These are phyloP conservation scores for Drosophila kanapiae DNA, from an alignment of 1,140 invertebrate genomes.

Conservation along the genomic window DNA sequence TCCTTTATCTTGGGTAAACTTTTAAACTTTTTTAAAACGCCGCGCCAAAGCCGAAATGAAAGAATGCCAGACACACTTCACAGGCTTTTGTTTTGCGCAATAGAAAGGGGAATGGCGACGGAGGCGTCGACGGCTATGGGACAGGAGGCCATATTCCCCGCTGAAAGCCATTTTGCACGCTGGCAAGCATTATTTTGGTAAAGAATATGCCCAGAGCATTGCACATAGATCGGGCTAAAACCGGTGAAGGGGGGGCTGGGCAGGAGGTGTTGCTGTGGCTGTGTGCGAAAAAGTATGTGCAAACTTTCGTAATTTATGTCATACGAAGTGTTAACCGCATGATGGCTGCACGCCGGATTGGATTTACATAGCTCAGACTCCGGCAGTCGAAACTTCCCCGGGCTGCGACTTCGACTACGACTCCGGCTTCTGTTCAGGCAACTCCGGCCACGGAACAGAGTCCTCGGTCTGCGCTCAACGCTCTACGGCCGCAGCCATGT, in stretches of 20 bases:
- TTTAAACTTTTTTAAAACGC: slow-evolving; percentile 79
- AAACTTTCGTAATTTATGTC: slow-evolving; percentile 84
- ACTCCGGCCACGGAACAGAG: slow-evolving; percentile 17
- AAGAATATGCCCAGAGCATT: slow-evolving; percentile 72
- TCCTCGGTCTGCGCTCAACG: slow-evolving; percentile 9
- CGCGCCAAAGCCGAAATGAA: slow-evolving; percentile 66
- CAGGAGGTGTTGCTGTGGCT: slow-evolving; percentile 34
- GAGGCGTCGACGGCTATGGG: neutral
- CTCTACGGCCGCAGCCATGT: slow-evolving; percentile 26
- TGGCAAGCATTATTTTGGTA: slow-evolving; percentile 66
- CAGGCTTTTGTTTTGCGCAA: slow-evolving; percentile 58
- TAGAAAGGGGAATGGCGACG: slow-evolving; percentile 9
- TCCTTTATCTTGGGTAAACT: slow-evolving; percentile 79
- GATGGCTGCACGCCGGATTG: slow-evolving; percentile 83
- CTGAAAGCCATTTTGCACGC: slow-evolving; percentile 76
- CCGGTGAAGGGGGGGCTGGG: neutral
- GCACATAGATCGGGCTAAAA: slow-evolving; percentile 51
- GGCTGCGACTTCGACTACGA: slow-evolving; percentile 2
- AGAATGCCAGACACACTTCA: slow-evolving; percentile 74
- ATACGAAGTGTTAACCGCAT: slow-evolving; percentile 83
- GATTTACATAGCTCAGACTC: slow-evolving; percentile 80
- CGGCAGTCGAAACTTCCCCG: slow-evolving; percentile 64
- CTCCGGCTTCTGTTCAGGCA: slow-evolving; percentile 15
- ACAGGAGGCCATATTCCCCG: slow-evolving; percentile 32
- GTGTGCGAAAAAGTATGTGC: slow-evolving; percentile 80